Base-by-base conservation (phyloP, 2,797 vertebrate genomes). In the Notolepis coatsorum region DNA sequence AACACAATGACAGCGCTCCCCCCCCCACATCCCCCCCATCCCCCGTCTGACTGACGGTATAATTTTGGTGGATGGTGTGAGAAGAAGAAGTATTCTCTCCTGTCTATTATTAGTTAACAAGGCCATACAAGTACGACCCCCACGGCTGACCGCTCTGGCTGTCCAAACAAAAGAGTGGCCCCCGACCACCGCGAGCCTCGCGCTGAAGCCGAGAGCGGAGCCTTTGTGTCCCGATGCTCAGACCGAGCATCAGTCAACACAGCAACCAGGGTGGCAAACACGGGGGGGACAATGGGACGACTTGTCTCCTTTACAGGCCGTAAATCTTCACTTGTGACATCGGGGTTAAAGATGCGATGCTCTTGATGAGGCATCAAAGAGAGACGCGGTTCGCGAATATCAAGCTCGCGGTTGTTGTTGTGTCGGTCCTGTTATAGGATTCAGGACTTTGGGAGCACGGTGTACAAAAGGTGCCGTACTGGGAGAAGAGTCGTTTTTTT, bases 91-190 rank as follows among this genome's bases (percentile, higher is more conserved):
- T n/a, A n/a, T n/a, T n/a, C n/a, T n/a, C 8, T 41, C 10, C 18
- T 25, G n/a, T 7, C 31, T 39, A 10, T 20, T 33, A 38, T 35
- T 35, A n/a, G 17, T n/a, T 2, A 37, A 37, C 49, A 52, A 21
- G 49, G 20, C 13, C 35, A 38, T 27, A 39, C 7, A 17, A 39
- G 35, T 10, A 12, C 18, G 35, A 54, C n/a, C n/a, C 35, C 51
- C 35, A 39, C 7, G 8, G 33, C 23, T 39, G 51, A 54, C 51
- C 7, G 35, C 15, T 2, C 23, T 18, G 21, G 7, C 8, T 5
- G 35, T 13, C 7, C 47, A 31, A 50, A 50, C 47, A n/a, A 50
- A 50, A 33, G 43, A 25, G 48, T 31, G 52, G 25, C 20, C 37
- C 37, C 15, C 7, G 27, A n/a, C 15, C 52, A 55, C 10, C 24